Evolutionary conservation across 2,797 vertebrate genomes (phyloP).

Genomic region (Notamacropus eugenii): DNA sequence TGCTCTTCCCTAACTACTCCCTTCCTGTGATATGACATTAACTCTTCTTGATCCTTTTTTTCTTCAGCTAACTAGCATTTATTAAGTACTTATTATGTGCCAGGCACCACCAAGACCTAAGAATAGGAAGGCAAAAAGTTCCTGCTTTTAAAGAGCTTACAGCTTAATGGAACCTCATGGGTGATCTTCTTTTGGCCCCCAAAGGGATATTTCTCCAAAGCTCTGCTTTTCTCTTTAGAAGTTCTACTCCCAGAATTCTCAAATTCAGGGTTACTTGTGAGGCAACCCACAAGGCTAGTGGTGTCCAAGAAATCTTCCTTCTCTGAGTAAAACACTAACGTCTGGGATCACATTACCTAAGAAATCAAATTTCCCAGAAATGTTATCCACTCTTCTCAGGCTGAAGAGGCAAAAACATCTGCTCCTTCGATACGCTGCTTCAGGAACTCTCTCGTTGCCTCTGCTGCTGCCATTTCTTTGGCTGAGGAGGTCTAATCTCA

Average conservation of each 20-base stretch:
- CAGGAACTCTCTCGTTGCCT: neutral
- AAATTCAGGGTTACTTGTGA: neutral
- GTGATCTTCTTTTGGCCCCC: neutral
- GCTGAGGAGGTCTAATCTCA: neutral
- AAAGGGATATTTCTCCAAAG: neutral
- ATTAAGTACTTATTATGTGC: neutral
- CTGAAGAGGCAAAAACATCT: neutral
- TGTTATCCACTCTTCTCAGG: neutral
- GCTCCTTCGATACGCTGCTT: neutral
- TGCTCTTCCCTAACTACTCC: neutral
- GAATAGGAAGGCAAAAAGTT: neutral
- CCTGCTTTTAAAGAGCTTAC: neutral
- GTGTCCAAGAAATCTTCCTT: neutral
- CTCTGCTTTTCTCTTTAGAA: neutral
- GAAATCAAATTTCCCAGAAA: neutral
- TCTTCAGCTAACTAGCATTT: neutral
- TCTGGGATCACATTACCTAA: neutral
- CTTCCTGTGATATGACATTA: neutral
- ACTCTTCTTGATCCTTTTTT: neutral
- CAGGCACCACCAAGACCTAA: neutral
- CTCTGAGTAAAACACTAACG: neutral
- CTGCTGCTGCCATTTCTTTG: too few relatives aligned
- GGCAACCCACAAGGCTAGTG: neutral
- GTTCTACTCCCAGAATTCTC: neutral
- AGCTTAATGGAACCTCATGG: neutral